phyloP scores from a whole-genome alignment of 2,113 vertebrate species.

The Malurus cyaneus region DNA sequence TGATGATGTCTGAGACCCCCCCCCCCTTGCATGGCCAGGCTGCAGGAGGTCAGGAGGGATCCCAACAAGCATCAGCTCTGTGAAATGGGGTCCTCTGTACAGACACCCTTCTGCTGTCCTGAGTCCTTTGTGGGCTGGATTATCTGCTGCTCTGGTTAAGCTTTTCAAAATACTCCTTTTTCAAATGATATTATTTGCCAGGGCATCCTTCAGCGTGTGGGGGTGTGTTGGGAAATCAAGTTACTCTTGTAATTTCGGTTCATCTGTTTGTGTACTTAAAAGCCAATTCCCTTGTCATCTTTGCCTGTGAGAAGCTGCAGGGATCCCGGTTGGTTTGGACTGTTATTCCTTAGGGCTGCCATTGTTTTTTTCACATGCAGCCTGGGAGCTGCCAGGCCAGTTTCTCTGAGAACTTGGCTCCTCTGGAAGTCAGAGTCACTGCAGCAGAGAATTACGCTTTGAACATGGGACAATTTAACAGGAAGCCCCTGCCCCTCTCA shows the following conservation, averaged over 20 bases:
- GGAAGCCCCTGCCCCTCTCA: not conserved
- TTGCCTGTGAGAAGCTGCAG: conserved; percentile 7
- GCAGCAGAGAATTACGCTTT: not conserved
- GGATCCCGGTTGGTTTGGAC: conserved; percentile 1
- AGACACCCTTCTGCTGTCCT: not conserved
- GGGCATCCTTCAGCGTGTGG: not conserved
- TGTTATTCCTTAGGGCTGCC: conserved; percentile 10
- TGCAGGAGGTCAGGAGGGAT: not conserved
- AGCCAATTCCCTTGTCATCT: not conserved
- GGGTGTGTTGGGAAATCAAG: not conserved
- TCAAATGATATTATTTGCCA: not conserved
- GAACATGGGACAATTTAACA: not conserved
- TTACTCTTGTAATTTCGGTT: not conserved
- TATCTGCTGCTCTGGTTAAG: not conserved
- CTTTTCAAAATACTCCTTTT: not conserved
- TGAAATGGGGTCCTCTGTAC: not conserved
- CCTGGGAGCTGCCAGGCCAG: not conserved
- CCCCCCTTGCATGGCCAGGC: not conserved
- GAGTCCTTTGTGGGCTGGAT: not conserved
- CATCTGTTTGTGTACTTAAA: not conserved
- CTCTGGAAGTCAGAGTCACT: not conserved
- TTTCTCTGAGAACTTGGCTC: not conserved
- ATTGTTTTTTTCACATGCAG: not conserved
- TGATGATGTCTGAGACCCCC: not conserved
- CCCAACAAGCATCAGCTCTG: fast-evolving